Percentiles rank a stretch among this genome's conserved stretches.
phyloP scores from a whole-genome alignment of 2,113 vertebrate species.

The Oncorhynchus keta region DNA sequence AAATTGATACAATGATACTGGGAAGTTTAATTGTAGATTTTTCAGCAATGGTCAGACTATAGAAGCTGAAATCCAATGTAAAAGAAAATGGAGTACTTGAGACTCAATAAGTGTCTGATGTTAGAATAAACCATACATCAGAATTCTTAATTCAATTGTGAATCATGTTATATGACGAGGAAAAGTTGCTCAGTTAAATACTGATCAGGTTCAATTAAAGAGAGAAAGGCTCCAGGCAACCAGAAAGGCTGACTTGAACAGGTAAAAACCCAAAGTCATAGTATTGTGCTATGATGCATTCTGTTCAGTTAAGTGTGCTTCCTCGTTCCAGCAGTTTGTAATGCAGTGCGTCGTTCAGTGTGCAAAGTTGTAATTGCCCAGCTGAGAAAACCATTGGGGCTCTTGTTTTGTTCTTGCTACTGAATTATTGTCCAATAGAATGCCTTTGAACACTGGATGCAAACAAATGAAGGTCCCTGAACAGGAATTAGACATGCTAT shows the following conservation, averaged over 20 bases:
- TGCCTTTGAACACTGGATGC: neutral
- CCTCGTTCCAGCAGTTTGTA: conserved; percentile 3
- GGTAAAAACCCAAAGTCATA: conserved; percentile 43
- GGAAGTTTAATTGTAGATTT: no score
- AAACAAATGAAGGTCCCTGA: neutral
- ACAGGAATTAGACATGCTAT: neutral
- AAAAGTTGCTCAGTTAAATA: conserved; percentile 64
- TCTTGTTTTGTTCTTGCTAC: conserved; percentile 2
- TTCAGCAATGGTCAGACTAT: neutral
- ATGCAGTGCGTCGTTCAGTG: conserved; percentile 22
- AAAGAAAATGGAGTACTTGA: neutral
- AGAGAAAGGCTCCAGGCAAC: conserved; percentile 53
- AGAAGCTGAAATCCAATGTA: neutral
- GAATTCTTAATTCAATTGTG: conserved; percentile 56
- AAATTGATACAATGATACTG: no score
- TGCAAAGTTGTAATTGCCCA: conserved; percentile 27
- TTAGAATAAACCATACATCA: conserved; percentile 1
- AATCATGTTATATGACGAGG: conserved; percentile 53
- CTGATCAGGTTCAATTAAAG: conserved; percentile 64
- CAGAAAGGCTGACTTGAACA: conserved; percentile 39
- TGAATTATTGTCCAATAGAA: conserved; percentile 3
- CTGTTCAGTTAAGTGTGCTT: conserved; percentile 47
- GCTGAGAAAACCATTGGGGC: neutral
- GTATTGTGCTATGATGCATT: conserved; percentile 27
- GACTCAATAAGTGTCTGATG: no score